Percentiles rank a stretch among this genome's conserved stretches.
Conservation (phyloP, 2,888 invertebrate species). For the Apotomis capreana region DNA sequence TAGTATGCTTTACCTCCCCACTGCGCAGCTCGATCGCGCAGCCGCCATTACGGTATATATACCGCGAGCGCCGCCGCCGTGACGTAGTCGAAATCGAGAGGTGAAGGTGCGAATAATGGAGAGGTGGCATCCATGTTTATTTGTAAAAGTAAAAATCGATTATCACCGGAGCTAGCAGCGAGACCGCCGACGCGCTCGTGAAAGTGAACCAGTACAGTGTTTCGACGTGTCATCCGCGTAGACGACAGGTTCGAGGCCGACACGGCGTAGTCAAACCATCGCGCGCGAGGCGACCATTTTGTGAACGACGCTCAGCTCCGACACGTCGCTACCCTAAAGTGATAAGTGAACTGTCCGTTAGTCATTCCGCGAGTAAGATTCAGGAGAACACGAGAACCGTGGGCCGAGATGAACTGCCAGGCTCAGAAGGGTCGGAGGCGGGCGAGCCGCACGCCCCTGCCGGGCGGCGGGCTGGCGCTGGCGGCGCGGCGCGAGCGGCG, state of each 20-base stretch:
- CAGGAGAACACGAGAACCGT: conserved; percentile 44
- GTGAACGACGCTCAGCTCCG: conserved; percentile 66
- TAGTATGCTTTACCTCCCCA: conserved; percentile 70
- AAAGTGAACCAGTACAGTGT: conserved; percentile 77
- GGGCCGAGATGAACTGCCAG: conserved; percentile 62
- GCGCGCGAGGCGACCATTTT: conserved; percentile 72
- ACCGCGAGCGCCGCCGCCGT: conserved; percentile 68
- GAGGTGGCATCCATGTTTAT: conserved; percentile 77
- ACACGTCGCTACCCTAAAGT: conserved; percentile 62
- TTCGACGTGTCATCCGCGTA: conserved; percentile 80
- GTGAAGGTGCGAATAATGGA: conserved; percentile 80
- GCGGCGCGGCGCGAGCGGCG: conserved; percentile 51
- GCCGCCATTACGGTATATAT: conserved; percentile 75
- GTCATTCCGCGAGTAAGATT: conserved; percentile 47
- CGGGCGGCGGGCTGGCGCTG: conserved; percentile 53
- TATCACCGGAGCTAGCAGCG: conserved; percentile 80
- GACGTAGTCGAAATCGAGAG: conserved; percentile 81
- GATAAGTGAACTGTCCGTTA: conserved; percentile 64
- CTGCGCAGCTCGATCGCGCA: conserved; percentile 69
- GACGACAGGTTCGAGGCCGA: conserved; percentile 79
- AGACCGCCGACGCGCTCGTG: conserved; percentile 77
- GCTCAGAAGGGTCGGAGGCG: conserved; percentile 63
- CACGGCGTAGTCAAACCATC: conserved; percentile 58
- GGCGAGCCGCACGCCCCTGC: conserved; percentile 55
- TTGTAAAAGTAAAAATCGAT: conserved; percentile 75